phyloP scores from a whole-genome alignment of 2,113 vertebrate genomes.

The Psophia crepitans region DNA sequence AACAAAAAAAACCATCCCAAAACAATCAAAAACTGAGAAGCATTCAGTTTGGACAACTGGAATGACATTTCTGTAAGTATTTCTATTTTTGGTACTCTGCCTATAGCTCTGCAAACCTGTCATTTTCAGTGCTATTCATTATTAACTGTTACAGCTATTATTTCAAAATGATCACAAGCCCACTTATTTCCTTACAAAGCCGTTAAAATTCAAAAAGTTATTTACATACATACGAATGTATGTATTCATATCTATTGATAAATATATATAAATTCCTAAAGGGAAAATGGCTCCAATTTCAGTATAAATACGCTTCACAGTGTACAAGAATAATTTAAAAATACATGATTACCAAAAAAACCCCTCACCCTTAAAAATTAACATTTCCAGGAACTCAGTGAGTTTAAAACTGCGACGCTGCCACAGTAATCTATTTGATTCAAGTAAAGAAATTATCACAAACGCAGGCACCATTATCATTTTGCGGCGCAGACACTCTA shows the following conservation, averaged over 20 bases:
- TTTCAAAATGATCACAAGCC: not conserved
- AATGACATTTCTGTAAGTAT: not conserved
- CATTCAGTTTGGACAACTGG: not conserved
- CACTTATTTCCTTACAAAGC: not conserved
- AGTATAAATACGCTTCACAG: not conserved
- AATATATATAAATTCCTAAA: not conserved
- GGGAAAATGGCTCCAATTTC: not conserved
- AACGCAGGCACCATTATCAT: not conserved
- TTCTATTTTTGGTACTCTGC: slow-evolving; percentile 3
- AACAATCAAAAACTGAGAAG: not conserved
- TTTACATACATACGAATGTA: not conserved
- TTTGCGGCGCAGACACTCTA: not conserved
- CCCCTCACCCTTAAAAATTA: not conserved
- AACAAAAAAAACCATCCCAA: not conserved
- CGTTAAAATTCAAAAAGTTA: not conserved
- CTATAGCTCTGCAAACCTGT: not conserved
- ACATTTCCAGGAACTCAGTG: not conserved
- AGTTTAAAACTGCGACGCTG: not conserved
- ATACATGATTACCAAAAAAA: not conserved
- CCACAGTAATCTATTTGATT: not conserved
- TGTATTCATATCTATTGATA: not conserved
- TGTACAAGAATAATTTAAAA: not conserved
- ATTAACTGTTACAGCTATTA: not conserved
- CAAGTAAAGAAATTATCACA: not conserved
- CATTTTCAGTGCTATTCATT: not conserved